A percentile compares a stretch with the other conserved stretches of the same genome.
Conservation (phyloP, 2,797 vertebrate genomes). For the Karalla daura region DNA sequence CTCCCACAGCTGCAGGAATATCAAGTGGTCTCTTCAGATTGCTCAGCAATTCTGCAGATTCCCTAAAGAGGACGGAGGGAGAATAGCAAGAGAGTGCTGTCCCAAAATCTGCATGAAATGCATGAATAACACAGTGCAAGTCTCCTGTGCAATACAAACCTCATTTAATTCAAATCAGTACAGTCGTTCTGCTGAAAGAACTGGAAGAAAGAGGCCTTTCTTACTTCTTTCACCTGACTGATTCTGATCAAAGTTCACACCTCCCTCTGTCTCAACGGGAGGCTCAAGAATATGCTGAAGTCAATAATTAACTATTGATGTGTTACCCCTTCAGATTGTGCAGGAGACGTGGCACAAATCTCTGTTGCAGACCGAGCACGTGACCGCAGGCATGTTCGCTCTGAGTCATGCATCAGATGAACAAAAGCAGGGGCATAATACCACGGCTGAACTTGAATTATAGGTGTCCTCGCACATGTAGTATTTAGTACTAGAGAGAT, state of each 20-base stretch:
- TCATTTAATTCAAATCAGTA: background rate
- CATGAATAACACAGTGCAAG: background rate
- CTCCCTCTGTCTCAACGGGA: background rate
- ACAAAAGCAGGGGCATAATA: background rate
- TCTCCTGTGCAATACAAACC: background rate
- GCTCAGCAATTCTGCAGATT: background rate
- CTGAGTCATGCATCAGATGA: background rate
- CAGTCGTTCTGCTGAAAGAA: background rate
- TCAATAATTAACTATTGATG: slow-evolving; percentile 37
- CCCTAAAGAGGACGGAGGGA: background rate
- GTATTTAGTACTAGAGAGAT: too few species aligned
- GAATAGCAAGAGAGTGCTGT: background rate
- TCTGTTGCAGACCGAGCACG: background rate
- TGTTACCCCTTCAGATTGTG: background rate
- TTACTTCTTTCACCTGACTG: background rate
- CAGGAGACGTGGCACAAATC: slow-evolving; percentile 4
- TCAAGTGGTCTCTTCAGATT: background rate
- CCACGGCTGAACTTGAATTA: background rate
- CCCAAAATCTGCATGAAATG: background rate
- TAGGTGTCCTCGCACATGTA: too few species aligned
- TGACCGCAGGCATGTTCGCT: background rate
- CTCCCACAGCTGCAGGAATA: too few species aligned
- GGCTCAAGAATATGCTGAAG: background rate
- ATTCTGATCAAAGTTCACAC: background rate
- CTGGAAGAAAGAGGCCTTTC: background rate